Evolutionary conservation across 2,113 vertebrate species (phyloP).

Genomic region (Naja naja): DNA sequence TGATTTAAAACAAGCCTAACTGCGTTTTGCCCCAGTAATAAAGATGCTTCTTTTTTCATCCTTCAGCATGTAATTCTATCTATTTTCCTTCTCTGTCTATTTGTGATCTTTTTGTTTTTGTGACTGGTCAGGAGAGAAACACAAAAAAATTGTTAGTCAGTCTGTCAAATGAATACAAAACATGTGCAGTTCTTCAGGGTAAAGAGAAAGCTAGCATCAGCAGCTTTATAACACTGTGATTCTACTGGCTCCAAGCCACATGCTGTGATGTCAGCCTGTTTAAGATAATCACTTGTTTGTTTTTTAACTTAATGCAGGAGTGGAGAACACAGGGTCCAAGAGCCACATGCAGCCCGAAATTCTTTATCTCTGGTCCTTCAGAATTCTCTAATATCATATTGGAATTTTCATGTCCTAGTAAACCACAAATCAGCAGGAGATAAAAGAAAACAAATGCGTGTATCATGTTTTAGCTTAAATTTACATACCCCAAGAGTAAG

Average conservation of each 20-base stretch:
- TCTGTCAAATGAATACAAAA: neutral
- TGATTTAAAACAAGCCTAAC: neutral
- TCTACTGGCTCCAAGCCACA: neutral
- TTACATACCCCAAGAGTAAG: neutral
- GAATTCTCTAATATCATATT: neutral
- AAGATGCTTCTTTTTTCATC: neutral
- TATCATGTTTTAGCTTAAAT: neutral
- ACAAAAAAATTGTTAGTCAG: neutral
- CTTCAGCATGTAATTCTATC: neutral
- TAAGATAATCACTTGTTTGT: neutral
- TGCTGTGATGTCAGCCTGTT: neutral
- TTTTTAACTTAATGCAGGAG: neutral
- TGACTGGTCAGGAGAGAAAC: neutral
- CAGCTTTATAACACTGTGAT: neutral
- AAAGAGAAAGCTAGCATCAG: neutral
- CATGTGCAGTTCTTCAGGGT: neutral
- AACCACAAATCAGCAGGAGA: neutral
- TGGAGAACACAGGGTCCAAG: neutral
- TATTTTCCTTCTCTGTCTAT: neutral
- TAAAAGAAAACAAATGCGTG: neutral
- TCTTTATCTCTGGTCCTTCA: neutral
- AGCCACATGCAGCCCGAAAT: neutral
- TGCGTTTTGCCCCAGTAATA: neutral
- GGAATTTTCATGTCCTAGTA: neutral
- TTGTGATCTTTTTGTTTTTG: neutral